These are phyloP conservation scores for Melikaiella ostensackeni DNA, from an alignment of 2,888 invertebrate species.

Conservation along the genomic window DNA sequence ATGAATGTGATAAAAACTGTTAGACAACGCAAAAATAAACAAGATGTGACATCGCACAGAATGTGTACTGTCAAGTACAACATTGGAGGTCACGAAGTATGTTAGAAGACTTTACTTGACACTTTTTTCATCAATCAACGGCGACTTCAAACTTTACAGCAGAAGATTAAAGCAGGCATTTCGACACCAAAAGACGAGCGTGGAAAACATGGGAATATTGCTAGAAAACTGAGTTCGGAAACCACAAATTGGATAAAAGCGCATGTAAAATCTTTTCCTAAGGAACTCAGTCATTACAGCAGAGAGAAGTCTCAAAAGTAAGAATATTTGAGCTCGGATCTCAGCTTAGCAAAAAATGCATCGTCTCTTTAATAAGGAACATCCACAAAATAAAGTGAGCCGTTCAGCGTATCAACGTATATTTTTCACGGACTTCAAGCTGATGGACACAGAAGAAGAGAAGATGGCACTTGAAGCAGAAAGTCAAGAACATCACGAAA, in stretches of 20 bases:
- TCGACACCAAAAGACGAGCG: no score
- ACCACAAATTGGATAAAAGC: no score
- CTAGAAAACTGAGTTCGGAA: no score
- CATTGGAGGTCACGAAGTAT: no score
- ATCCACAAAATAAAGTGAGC: not conserved
- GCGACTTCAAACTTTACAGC: no score
- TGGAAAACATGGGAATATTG: no score
- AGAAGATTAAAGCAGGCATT: no score
- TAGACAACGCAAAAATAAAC: not conserved
- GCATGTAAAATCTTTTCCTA: constrained; percentile 6
- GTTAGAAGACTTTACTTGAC: no score
- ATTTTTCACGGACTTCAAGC: not conserved
- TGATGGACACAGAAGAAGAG: not conserved
- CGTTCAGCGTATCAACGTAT: not conserved
- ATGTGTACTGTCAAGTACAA: no score
- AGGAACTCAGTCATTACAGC: constrained; percentile 18
- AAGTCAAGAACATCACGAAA: no score
- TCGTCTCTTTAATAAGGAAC: no score
- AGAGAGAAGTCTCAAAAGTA: not conserved
- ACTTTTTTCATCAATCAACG: no score
- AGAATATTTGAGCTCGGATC: not conserved
- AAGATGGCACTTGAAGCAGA: not conserved
- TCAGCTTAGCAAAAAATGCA: not conserved
- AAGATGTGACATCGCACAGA: not conserved
- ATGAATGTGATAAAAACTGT: not conserved